Conservation (phyloP, 2,113 vertebrate species). For the Gallinago jamesoni region DNA sequence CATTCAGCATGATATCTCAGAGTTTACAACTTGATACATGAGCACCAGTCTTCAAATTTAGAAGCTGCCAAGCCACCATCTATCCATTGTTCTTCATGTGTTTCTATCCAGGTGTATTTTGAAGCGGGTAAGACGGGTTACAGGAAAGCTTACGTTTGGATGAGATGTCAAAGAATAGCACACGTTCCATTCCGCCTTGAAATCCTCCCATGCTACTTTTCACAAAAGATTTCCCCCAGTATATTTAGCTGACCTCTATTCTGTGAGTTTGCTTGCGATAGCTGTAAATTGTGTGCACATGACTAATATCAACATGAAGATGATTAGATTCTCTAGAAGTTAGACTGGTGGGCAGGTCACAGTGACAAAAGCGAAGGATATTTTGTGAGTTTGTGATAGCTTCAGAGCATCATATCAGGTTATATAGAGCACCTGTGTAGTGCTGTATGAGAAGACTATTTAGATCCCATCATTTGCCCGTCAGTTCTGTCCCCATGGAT, state of each 20-base stretch:
- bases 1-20: background rate
- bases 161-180: background rate
- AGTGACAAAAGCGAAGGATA: background rate
- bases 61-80: background rate
- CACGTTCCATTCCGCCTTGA: background rate
- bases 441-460: background rate
- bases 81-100: background rate
- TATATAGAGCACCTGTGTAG: accelerated
- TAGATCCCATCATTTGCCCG: background rate
- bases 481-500: background rate
- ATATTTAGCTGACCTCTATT: background rate
- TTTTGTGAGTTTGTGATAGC: background rate
- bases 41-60: background rate
- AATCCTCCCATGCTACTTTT: background rate
- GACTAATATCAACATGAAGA: background rate
- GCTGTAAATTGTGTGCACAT: background rate
- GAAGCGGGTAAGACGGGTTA: background rate
- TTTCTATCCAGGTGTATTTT: background rate
- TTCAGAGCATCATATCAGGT: background rate
- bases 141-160: background rate
- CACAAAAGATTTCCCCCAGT: background rate
- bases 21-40: background rate
- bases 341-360: background rate
- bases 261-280: background rate
- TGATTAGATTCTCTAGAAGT: background rate